Percentiles rank a stretch among this genome's conserved stretches.
These are phyloP conservation scores for Plecotus auritus DNA, from an alignment of 2,113 vertebrate species.

Conservation along the genomic window DNA sequence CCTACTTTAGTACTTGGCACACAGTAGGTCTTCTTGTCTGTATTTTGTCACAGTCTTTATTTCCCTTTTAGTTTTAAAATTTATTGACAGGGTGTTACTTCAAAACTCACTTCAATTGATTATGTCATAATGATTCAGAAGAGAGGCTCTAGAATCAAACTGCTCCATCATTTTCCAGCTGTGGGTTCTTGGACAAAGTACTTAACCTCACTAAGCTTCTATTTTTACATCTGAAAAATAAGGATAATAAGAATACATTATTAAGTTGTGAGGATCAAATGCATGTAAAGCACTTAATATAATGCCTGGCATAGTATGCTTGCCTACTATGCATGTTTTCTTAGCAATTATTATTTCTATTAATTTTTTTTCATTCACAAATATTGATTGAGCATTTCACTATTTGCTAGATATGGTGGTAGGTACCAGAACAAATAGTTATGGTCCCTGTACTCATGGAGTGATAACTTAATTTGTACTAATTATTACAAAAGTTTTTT, in stretches of 20 bases:
- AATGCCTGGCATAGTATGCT: background rate
- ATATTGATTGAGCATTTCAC: background rate
- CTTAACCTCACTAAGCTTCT: background rate
- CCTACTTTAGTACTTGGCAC: background rate
- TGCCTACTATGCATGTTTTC: background rate
- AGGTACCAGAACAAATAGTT: background rate
- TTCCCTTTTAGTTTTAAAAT: slow-evolving; percentile 1
- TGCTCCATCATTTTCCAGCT: background rate
- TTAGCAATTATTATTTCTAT: background rate
- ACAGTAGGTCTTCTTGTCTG: background rate
- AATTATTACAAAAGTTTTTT: background rate
- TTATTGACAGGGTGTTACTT: background rate
- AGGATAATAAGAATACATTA: background rate
- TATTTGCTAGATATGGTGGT: background rate
- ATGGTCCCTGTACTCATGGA: background rate
- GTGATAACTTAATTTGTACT: background rate
- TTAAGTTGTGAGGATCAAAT: slow-evolving; percentile 8
- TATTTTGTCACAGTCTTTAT: background rate
- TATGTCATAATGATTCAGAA: background rate
- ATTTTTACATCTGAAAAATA: slow-evolving; percentile 21
- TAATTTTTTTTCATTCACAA: background rate
- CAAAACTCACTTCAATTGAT: slow-evolving; percentile 30
- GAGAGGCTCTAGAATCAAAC: background rate
- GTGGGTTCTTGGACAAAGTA: background rate
- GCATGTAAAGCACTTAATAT: background rate